A percentile compares a stretch with the other conserved stretches of the same genome.
Evolutionary conservation across 1,140 invertebrate genomes (phyloP).

Genomic region (Melitaea cinxia): DNA sequence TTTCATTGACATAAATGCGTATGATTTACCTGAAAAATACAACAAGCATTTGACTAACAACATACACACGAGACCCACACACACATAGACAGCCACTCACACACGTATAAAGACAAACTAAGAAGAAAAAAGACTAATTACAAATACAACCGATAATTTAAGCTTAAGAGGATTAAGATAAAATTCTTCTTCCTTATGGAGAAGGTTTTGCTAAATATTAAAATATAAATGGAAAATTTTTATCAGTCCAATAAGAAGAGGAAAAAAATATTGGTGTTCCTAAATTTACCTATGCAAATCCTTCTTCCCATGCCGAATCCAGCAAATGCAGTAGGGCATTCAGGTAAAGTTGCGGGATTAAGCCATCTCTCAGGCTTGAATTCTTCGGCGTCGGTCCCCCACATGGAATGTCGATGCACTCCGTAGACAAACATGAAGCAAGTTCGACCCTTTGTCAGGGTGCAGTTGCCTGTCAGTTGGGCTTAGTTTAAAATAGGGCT

Average conservation of each 20-base stretch:
- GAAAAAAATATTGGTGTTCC: too few species aligned
- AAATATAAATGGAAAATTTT: too few species aligned
- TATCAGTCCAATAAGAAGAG: too few species aligned
- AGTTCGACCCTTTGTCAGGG: conserved; percentile 5
- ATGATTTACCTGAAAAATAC: conserved; percentile 43
- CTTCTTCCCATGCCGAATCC: conserved; percentile 40
- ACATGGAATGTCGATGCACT: conserved; percentile 41
- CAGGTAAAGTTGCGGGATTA: conserved; percentile 25
- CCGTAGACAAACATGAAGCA: conserved; percentile 36
- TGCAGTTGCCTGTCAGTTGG: conserved; percentile 21
- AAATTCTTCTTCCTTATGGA: too few species aligned
- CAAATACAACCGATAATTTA: too few species aligned
- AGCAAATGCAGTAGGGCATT: conserved; percentile 28
- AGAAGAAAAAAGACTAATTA: too few species aligned
- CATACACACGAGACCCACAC: too few species aligned
- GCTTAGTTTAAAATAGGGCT: too few species aligned
- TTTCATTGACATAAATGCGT: conserved; percentile 41
- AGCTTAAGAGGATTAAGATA: too few species aligned
- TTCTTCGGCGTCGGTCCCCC: conserved; percentile 47
- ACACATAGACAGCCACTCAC: too few species aligned
- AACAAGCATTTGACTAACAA: background rate
- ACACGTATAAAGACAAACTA: too few species aligned
- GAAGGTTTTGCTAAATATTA: too few species aligned
- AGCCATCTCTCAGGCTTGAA: conserved; percentile 53
- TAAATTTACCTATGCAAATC: conserved; percentile 41